Conservation (phyloP, 2,888 invertebrate species). For the Drosophila rellima region DNA sequence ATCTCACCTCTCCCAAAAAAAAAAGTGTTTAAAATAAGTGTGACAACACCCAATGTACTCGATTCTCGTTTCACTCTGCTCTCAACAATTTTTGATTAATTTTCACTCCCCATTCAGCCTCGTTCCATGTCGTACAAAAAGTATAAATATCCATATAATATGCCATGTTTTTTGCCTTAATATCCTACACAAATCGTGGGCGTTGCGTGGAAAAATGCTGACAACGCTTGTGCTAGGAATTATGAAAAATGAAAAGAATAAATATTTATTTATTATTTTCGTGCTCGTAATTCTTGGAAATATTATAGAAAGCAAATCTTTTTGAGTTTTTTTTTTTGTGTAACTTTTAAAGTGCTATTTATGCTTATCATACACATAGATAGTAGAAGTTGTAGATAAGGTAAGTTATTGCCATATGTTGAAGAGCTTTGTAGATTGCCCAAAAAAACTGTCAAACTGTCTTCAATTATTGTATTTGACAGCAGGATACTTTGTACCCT, state of each 20-base stretch:
- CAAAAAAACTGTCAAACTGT: neutral
- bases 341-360: constrained; percentile 11
- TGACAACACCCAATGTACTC: constrained; percentile 24
- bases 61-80: constrained; percentile 3
- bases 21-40: constrained; percentile 23
- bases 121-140: neutral
- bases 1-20: neutral
- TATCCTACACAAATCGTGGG: constrained; percentile 31
- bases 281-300: constrained; percentile 1
- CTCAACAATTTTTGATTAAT: constrained; percentile 11
- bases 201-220: constrained; percentile 19
- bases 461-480: neutral
- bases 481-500: constrained; percentile 9
- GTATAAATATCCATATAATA: constrained; percentile 19
- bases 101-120: constrained; percentile 6
- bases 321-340: neutral
- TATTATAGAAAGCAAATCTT: neutral
- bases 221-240: constrained; percentile 3
- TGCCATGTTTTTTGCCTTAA: constrained; percentile 5
- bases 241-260: constrained; percentile 20
- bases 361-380: constrained; percentile 21
- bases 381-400: constrained; percentile 17
- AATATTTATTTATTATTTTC: constrained; percentile 11
- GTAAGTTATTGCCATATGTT: neutral
- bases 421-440: constrained; percentile 3